Conservation (phyloP, 2,113 vertebrate genomes). For the Origma solitaria region DNA sequence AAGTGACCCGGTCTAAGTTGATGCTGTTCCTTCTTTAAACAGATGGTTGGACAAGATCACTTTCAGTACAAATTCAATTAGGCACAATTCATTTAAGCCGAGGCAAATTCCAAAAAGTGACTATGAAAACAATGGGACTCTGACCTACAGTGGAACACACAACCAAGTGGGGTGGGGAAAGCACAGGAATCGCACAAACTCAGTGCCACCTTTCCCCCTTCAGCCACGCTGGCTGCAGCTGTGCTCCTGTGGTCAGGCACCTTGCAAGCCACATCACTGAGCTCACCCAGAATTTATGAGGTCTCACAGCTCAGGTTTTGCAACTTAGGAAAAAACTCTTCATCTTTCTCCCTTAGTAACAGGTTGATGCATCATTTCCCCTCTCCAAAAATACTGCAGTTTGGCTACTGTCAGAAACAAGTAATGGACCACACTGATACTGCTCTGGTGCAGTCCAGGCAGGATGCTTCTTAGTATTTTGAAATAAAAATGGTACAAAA, state of each 20-base stretch:
- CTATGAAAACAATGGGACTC: neutral
- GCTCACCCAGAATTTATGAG: neutral
- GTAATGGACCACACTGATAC: neutral
- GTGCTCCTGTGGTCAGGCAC: neutral
- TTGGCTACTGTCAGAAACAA: neutral
- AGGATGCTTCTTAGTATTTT: neutral
- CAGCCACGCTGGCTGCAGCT: fast-evolving
- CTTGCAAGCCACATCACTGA: neutral
- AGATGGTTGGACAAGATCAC: neutral
- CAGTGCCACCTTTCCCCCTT: neutral
- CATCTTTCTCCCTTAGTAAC: neutral
- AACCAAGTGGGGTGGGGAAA: neutral
- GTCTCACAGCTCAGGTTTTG: neutral
- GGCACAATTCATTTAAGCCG: neutral
- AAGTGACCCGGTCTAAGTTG: neutral
- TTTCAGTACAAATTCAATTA: neutral
- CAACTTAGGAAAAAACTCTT: fast-evolving
- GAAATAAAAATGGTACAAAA: neutral
- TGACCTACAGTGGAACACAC: neutral
- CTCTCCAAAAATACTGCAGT: fast-evolving
- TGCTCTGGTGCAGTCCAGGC: neutral
- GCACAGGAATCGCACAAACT: neutral
- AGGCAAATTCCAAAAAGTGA: neutral
- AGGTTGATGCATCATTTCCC: neutral
- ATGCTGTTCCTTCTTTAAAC: neutral